Conservation (phyloP, 2,113 vertebrate genomes). For the Gallinago paraguaiae region DNA sequence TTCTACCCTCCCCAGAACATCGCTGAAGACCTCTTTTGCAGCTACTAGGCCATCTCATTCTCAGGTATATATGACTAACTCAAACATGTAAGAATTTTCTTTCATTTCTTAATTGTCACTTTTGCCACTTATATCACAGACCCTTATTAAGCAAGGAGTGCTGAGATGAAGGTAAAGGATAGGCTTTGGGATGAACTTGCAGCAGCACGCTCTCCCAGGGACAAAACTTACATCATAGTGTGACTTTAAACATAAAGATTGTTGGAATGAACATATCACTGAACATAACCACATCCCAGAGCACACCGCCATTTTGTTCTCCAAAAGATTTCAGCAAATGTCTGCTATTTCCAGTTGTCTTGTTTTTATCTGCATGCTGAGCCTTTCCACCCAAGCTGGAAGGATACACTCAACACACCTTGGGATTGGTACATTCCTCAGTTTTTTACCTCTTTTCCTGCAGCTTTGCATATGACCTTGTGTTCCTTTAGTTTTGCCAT, state of each 20-base stretch:
- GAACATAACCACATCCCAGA: background rate
- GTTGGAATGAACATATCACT: background rate
- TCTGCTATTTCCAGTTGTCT: background rate
- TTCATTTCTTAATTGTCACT: background rate
- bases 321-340: background rate
- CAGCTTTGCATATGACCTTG: slow-evolving; percentile 81
- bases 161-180: background rate
- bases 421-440: background rate
- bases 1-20: background rate
- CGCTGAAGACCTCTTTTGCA: background rate
- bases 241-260: background rate
- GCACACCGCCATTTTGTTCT: background rate
- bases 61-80: background rate
- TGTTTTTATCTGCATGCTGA: background rate
- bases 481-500: slow-evolving; percentile 85
- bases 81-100: background rate
- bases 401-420: background rate
- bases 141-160: background rate
- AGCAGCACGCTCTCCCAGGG: background rate
- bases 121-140: background rate
- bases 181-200: background rate
- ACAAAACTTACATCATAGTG: background rate
- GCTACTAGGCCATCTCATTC: background rate
- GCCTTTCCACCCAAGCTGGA: background rate
- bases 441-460: slow-evolving; percentile 86